phyloP scores from a whole-genome alignment of 2,888 invertebrate species.

The Luffia ferchaultella region DNA sequence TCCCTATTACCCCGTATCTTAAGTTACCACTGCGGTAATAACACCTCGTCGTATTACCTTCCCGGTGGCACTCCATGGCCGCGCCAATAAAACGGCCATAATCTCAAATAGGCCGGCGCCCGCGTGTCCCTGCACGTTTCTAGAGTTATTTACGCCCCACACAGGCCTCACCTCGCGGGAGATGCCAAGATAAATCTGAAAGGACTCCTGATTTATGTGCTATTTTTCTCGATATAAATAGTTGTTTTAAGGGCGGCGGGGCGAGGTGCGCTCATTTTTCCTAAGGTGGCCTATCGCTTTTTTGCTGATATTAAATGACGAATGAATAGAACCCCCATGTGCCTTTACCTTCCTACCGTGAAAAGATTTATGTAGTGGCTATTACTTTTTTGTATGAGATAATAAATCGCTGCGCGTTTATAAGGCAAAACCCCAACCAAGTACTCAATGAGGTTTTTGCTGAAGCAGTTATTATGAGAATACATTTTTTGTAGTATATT shows the following conservation, averaged over 20 bases:
- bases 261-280: neutral
- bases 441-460: neutral
- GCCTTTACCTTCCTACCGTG: neutral
- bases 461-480: neutral
- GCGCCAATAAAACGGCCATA: neutral
- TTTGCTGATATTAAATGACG: neutral
- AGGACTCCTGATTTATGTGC: constrained; percentile 5
- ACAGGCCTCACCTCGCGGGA: neutral
- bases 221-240: constrained; percentile 34
- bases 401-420: neutral
- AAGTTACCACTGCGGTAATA: too few relatives aligned
- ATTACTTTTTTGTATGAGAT: neutral
- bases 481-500: too few relatives aligned
- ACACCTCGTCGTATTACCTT: neutral
- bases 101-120: neutral
- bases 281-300: neutral
- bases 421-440: neutral
- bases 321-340: neutral
- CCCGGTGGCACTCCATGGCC: neutral
- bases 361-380: neutral
- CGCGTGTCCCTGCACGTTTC: neutral
- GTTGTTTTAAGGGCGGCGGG: constrained; percentile 44
- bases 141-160: too few relatives aligned
- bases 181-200: neutral
- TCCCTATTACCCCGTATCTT: too few relatives aligned